Base-by-base conservation (phyloP, 1,140 invertebrate species). In the Microplitis mediator region DNA sequence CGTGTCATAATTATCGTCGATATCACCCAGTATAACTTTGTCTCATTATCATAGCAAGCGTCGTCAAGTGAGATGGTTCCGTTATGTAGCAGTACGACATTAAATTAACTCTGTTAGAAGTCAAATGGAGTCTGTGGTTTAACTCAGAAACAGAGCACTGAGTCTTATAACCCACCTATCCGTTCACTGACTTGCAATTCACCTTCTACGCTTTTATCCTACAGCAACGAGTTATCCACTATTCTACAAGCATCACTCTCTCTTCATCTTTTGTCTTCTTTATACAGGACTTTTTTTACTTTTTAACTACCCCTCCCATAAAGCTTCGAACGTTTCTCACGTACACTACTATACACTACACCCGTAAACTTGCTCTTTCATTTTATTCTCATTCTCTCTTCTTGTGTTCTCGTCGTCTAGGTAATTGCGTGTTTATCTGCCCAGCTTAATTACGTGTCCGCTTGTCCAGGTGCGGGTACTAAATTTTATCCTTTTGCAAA, bases 371-470 rank as follows among this genome's bases (percentile, higher is more conserved):
- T 36, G 23, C 54, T 39, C 69, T 14, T 45, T 51, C 68, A 45
- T 51, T 23, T 16, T 45, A 45, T 45, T 50, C 71, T 58, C 67
- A 35, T 60, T 73, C 65, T 16, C 39, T 60, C 58, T 71, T 69
- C 64, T 35, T 34, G 34, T 31, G 70, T 36, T 76, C 73, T 80
- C 79, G 78, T 78, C 80, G 75, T 77, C 69, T 74, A 75, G 77
- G 76, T 83, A 82, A 83, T 83, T 83, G 81, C 80, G 77, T 82
- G 81, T 83, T 83, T 83, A 83, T 83, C 80, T 79, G 81, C 81
- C 76, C 74, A 76, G 80, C 81, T 82, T 83, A 83, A 83, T 83
- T 83, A 83, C 81, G 79, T 81, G 79, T 83, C 79, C 80, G 79
- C 81, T 79, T 82, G 80, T 82, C 80, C 79, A 79, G 76, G 77